Evolutionary conservation across 1,140 invertebrate genomes (phyloP).

Genomic region (Anagrus nilaparvatae): DNA sequence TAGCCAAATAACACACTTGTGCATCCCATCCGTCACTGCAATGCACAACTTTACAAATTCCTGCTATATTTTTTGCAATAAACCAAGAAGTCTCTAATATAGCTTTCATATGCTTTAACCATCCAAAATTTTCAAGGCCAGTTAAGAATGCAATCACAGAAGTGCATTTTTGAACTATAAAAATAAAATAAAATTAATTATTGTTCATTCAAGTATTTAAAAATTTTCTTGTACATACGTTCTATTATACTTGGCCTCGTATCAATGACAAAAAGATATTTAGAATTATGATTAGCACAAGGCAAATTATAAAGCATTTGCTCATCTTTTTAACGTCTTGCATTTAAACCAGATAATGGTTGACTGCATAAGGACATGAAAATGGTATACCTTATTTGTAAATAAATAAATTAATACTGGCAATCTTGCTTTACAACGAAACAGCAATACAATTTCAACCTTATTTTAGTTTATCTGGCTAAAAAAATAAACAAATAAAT

Average conservation of each 20-base stretch:
- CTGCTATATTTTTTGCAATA: slow-evolving; percentile 74
- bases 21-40: slow-evolving; percentile 98
- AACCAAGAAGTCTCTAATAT: slow-evolving; percentile 88
- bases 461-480: no score
- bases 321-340: no score
- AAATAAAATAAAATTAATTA: slow-evolving; percentile 4
- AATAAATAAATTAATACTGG: no score
- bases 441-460: no score
- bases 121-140: slow-evolving; percentile 87
- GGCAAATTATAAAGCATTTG: slow-evolving; percentile 89
- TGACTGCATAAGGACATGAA: no score
- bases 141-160: slow-evolving; percentile 84
- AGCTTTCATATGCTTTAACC: slow-evolving; percentile 91
- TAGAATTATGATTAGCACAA: slow-evolving; percentile 79
- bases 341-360: no score
- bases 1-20: slow-evolving; percentile 89
- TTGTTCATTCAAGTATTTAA: background rate
- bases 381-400: no score
- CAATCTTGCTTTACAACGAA: no score
- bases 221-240: background rate
- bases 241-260: slow-evolving; percentile 80
- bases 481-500: no score
- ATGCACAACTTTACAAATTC: slow-evolving; percentile 89
- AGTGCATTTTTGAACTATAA: slow-evolving; percentile 72
- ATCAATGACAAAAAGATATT: slow-evolving; percentile 94